Conservation (phyloP, 1,140 invertebrate species). For the Cydia amplana region DNA sequence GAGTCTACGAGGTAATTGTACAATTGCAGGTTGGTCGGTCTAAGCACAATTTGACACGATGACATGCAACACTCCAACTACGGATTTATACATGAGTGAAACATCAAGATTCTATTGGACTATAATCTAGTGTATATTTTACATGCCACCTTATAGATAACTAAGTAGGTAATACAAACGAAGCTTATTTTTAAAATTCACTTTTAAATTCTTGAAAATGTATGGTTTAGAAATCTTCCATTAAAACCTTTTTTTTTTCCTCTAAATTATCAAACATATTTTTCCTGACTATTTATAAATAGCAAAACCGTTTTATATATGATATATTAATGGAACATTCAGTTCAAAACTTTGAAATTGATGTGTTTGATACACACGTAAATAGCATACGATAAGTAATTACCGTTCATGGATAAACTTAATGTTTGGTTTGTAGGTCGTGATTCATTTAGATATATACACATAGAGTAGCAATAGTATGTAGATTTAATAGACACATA, state of each 20-base stretch:
- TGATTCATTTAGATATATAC: neutral
- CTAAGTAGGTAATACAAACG: too few relatives aligned
- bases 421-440: neutral
- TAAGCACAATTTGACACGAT: neutral
- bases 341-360: neutral
- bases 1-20: conserved; percentile 13
- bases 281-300: neutral
- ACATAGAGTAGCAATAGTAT: neutral
- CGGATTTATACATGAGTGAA: neutral
- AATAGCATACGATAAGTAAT: neutral
- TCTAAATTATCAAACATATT: neutral
- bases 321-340: neutral
- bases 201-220: too few relatives aligned
- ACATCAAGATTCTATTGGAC: too few relatives aligned
- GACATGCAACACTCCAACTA: neutral
- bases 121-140: too few relatives aligned
- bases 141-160: too few relatives aligned
- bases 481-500: too few relatives aligned
- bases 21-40: conserved; percentile 17
- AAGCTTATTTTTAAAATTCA: too few relatives aligned
- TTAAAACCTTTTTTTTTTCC: too few relatives aligned
- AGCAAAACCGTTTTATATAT: neutral
- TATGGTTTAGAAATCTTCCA: too few relatives aligned
- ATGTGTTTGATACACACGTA: neutral
- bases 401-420: neutral